Evolutionary conservation across 2,888 invertebrate genomes (phyloP).

Genomic region (Lochmaea crataegi): DNA sequence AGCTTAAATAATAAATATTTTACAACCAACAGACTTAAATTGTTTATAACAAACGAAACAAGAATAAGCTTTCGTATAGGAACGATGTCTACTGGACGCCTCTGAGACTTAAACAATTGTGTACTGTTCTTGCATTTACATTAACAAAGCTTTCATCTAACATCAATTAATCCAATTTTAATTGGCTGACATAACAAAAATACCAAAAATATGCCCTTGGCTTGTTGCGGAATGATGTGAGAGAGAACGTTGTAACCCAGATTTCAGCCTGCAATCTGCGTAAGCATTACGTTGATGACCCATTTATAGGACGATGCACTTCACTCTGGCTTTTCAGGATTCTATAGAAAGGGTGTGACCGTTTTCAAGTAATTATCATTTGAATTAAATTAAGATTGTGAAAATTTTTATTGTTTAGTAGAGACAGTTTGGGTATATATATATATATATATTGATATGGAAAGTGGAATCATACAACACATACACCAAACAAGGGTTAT

Average conservation of each 20-base stretch:
- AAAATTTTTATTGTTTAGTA: too few relatives aligned
- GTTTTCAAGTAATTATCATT: background rate
- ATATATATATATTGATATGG: too few relatives aligned
- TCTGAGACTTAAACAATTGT: too few relatives aligned
- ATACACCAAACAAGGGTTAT: too few relatives aligned
- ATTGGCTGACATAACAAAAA: background rate
- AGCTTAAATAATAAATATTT: too few relatives aligned
- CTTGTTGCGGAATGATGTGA: constrained; percentile 8
- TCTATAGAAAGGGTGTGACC: background rate
- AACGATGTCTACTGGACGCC: too few relatives aligned
- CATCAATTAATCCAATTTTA: background rate
- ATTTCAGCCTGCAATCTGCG: constrained; percentile 28
- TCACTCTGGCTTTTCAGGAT: background rate
- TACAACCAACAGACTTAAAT: too few relatives aligned
- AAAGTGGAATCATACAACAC: too few relatives aligned
- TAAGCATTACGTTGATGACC: constrained; percentile 35
- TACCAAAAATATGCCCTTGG: constrained; percentile 5
- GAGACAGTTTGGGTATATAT: too few relatives aligned
- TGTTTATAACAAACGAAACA: too few relatives aligned
- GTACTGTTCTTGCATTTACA: background rate
- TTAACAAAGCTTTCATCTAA: background rate
- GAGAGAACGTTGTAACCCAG: constrained; percentile 27
- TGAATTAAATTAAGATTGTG: background rate
- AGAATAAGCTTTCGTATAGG: too few relatives aligned
- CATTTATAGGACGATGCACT: constrained; percentile 29